Conservation (phyloP, 92 coral and sea anemone species). For the Bergia sp. region DNA sequence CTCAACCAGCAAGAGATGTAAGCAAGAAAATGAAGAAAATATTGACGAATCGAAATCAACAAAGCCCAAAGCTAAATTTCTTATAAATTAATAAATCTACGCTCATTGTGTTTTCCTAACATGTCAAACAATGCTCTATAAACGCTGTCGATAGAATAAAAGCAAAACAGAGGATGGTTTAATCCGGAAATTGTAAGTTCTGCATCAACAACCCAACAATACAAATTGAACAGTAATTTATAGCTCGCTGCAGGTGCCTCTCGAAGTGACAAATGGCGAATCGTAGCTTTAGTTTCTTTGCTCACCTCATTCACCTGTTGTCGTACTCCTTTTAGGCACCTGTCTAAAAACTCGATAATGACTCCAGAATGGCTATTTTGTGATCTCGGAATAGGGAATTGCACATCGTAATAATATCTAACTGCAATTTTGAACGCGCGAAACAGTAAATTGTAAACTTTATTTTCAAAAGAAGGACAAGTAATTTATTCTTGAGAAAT, state of each 20-base stretch:
- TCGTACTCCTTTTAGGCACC: conserved; percentile 41
- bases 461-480: background rate
- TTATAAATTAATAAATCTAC: conserved; percentile 58
- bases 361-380: conserved; percentile 46
- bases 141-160: conserved; percentile 63
- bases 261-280: conserved; percentile 54
- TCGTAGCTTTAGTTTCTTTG: conserved; percentile 25
- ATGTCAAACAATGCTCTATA: conserved; percentile 61
- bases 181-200: conserved; percentile 75
- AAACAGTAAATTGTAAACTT: conserved; percentile 26
- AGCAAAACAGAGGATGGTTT: conserved; percentile 77
- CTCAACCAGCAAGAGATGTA: background rate
- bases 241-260: conserved; percentile 77
- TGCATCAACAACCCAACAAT: conserved; percentile 70
- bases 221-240: conserved; percentile 77
- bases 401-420: conserved; percentile 19
- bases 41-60: conserved; percentile 24
- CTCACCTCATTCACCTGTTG: conserved; percentile 42
- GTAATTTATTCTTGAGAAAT: background rate
- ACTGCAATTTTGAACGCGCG: conserved; percentile 38
- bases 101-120: conserved; percentile 61
- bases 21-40: background rate
- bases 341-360: conserved; percentile 43
- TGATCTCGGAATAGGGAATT: conserved; percentile 9
- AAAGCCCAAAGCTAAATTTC: conserved; percentile 58